Conservation (phyloP, 2,888 invertebrate species). For the Mesochorus sp. region DNA sequence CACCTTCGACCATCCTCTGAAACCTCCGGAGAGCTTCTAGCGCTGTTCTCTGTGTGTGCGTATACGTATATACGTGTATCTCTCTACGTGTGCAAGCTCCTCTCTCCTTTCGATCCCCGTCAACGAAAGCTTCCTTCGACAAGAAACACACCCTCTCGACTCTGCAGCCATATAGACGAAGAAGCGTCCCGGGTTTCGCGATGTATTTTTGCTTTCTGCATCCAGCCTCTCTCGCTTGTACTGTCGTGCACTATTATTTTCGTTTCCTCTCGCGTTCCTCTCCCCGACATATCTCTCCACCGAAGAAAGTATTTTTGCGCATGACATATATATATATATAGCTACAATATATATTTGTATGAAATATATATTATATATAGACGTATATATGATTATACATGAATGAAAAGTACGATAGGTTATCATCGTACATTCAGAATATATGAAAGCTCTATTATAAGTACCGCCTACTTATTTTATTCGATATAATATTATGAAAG, state of each 20-base stretch:
- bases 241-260: not conserved
- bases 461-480: not conserved
- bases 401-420: not conserved
- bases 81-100: not conserved
- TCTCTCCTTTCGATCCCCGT: not conserved
- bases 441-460: not conserved
- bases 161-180: not conserved
- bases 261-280: not conserved
- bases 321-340: not conserved
- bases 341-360: too few species aligned
- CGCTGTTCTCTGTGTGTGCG: not conserved
- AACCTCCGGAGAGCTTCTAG: conserved; percentile 31
- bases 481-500: not conserved
- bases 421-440: not conserved
- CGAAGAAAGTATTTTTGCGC: not conserved
- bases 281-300: not conserved
- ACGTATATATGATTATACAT: too few species aligned
- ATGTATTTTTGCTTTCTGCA: conserved; percentile 22
- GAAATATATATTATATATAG: too few species aligned
- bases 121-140: conserved; percentile 41
- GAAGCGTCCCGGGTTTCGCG: not conserved
- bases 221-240: conserved; percentile 15
- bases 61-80: conserved; percentile 20
- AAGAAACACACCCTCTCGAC: conserved; percentile 31
- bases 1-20: conserved; percentile 46